Evolutionary conservation across 2,888 invertebrate genomes (phyloP).

Genomic region (Sphaeridia pumilis): DNA sequence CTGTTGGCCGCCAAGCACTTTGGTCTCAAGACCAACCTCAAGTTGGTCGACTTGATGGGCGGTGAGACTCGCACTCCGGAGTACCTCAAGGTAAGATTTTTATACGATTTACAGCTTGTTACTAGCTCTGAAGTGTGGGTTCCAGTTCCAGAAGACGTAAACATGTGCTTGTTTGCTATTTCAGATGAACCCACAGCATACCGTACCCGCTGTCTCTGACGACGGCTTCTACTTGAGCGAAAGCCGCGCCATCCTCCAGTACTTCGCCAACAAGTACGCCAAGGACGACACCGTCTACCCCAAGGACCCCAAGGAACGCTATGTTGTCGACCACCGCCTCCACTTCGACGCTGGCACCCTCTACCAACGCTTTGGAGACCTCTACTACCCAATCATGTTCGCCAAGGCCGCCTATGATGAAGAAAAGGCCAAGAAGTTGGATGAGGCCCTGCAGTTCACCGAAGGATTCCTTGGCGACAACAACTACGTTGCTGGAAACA

Average conservation of each 20-base stretch:
- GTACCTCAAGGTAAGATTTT: conserved; percentile 49
- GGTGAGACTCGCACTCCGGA: conserved; percentile 56
- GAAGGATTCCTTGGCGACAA: conserved; percentile 39
- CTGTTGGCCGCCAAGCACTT: conserved; percentile 53
- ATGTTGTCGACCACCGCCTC: conserved; percentile 62
- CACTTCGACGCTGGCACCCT: conserved; percentile 70
- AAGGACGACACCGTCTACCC: conserved; percentile 65
- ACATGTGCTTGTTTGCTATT: conserved; percentile 1
- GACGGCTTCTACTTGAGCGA: conserved; percentile 61
- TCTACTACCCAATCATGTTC: conserved; percentile 27
- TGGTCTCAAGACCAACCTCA: conserved; percentile 54
- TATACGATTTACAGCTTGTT: no score
- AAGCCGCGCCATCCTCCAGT: conserved; percentile 69
- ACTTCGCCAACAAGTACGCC: conserved; percentile 67
- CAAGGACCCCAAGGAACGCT: conserved; percentile 62
- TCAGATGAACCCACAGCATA: conserved; percentile 72
- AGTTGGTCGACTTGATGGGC: conserved; percentile 48
- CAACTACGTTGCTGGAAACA: conserved; percentile 40
- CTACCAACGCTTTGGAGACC: conserved; percentile 54
- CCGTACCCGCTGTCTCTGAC: conserved; percentile 70
- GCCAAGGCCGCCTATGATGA: conserved; percentile 38
- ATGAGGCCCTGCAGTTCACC: conserved; percentile 41
- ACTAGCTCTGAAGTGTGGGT: no score
- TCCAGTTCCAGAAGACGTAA: background rate
- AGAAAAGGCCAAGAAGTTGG: conserved; percentile 37